Percentiles rank a stretch among this genome's conserved stretches.
These are phyloP conservation scores for Puntigrus tetrazona DNA, from an alignment of 2,113 vertebrate genomes.

Conservation along the genomic window DNA sequence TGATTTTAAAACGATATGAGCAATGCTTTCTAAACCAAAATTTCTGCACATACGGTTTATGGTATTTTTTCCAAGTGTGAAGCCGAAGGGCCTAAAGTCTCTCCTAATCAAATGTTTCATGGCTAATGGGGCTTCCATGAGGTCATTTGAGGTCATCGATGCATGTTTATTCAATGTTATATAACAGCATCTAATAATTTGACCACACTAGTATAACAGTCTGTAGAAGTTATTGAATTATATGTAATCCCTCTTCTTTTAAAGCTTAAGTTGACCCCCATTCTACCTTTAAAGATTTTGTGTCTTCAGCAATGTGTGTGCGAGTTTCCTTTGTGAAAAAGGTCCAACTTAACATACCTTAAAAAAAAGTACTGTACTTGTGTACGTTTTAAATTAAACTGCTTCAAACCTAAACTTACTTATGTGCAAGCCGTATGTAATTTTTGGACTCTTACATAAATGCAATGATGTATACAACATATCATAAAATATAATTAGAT, in stretches of 20 bases:
- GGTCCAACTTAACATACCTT: not conserved
- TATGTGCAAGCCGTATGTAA: not conserved
- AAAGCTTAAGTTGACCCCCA: not conserved
- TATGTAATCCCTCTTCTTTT: not conserved
- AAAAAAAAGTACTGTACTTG: not conserved
- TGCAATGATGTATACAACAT: too few species aligned
- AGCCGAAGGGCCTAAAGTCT: too few species aligned
- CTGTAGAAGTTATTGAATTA: not conserved
- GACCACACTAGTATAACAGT: too few species aligned
- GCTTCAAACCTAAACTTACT: not conserved
- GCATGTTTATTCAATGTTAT: too few species aligned
- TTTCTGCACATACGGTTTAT: not conserved
- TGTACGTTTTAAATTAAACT: too few species aligned
- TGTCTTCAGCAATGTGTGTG: not conserved
- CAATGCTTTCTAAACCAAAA: not conserved
- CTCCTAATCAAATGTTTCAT: too few species aligned
- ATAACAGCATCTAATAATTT: too few species aligned
- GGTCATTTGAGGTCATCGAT: too few species aligned
- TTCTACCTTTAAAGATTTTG: not conserved
- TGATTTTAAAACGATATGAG: not conserved
- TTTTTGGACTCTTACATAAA: not conserved
- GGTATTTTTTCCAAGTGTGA: not conserved
- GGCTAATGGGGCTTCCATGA: too few species aligned
- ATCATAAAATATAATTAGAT: too few species aligned
- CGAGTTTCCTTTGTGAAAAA: not conserved